phyloP scores from a whole-genome alignment of 2,888 invertebrate genomes.

The Lasioglossum calceatum region DNA sequence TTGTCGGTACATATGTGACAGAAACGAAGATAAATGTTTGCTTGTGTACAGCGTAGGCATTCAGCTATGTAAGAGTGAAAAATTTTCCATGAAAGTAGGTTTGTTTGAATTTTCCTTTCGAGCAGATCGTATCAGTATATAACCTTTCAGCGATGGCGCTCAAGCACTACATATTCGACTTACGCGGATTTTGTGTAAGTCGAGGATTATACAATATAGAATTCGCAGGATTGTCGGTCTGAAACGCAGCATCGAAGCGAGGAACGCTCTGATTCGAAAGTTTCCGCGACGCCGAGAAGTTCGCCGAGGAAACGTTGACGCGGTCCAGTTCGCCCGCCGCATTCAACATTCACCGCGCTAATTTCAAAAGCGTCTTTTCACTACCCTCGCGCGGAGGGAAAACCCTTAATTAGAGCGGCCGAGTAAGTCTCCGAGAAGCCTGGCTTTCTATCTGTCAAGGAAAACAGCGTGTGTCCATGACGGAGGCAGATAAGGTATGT shows the following conservation, averaged over 20 bases:
- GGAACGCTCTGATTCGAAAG: constrained; percentile 66
- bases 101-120: no score
- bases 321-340: constrained; percentile 72
- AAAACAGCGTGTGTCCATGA: constrained; percentile 11
- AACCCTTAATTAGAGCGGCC: constrained; percentile 56
- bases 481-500: background rate
- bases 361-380: constrained; percentile 62
- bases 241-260: background rate
- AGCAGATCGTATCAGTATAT: no score
- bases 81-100: no score
- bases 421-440: constrained; percentile 31
- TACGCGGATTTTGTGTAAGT: no score
- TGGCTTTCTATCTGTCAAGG: constrained; percentile 21
- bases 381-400: constrained; percentile 26
- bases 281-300: constrained; percentile 44
- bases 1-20: no score
- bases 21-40: no score
- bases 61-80: no score
- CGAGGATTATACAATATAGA: no score
- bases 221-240: background rate
- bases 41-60: no score
- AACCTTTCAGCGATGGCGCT: no score
- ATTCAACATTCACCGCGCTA: constrained; percentile 65
- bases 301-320: constrained; percentile 64
- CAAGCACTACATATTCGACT: no score